Percentiles rank a stretch among this genome's conserved stretches.
Conservation (phyloP, 2,113 vertebrate species). For the Gopherus flavomarginatus region DNA sequence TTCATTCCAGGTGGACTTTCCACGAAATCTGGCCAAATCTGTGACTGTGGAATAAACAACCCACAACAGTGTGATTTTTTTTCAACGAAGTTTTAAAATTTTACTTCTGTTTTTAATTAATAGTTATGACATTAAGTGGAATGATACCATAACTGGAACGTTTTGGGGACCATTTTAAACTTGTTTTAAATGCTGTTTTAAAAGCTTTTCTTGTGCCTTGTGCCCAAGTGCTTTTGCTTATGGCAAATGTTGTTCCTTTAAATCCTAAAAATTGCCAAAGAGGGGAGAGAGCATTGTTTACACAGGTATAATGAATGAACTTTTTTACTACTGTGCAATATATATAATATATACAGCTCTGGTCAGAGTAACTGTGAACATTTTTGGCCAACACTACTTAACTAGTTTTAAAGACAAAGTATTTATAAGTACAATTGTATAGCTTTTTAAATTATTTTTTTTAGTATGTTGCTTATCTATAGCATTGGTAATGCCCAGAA, state of each 20-base stretch:
- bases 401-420: slow-evolving; percentile 77
- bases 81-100: slow-evolving; percentile 23
- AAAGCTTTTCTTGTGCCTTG: slow-evolving; percentile 78
- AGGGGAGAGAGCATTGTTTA: slow-evolving; percentile 75
- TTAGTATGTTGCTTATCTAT: slow-evolving; percentile 68
- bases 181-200: slow-evolving; percentile 48
- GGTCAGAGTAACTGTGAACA: slow-evolving; percentile 82
- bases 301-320: slow-evolving; percentile 79
- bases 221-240: slow-evolving; percentile 82
- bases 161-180: slow-evolving; percentile 23
- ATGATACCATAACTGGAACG: slow-evolving; percentile 31
- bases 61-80: slow-evolving; percentile 9
- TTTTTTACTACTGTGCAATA: slow-evolving; percentile 88
- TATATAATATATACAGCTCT: slow-evolving; percentile 73
- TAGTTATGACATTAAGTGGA: slow-evolving; percentile 13
- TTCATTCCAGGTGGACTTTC: slow-evolving; percentile 91
- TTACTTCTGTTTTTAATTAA: slow-evolving; percentile 20
- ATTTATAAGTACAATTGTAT: slow-evolving; percentile 84
- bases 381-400: slow-evolving; percentile 76
- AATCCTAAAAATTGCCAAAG: slow-evolving; percentile 72
- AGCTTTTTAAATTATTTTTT: slow-evolving; percentile 85
- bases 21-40: slow-evolving; percentile 97
- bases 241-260: slow-evolving; percentile 60
- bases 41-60: slow-evolving; percentile 92
- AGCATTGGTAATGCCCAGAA: slow-evolving; percentile 54